Evolutionary conservation across 92 coral and sea anemone genomes (phyloP).

Genomic region (Siderastrea siderea): DNA sequence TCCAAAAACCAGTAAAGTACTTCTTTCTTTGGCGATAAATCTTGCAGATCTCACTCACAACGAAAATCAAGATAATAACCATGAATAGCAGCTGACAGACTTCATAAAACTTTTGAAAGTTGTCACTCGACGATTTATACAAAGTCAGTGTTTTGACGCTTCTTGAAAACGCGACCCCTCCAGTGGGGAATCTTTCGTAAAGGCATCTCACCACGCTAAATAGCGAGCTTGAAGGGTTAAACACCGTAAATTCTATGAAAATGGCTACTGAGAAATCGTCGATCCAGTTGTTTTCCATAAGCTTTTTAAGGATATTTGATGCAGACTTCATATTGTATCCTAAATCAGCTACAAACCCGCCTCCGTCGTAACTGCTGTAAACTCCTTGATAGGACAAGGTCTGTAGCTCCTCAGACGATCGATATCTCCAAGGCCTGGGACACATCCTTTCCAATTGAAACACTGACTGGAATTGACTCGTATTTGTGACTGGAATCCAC

Average conservation of each 20-base stretch:
- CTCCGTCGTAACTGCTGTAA: slow-evolving; percentile 70
- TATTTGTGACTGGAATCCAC: slow-evolving; percentile 79
- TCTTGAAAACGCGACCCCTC: slow-evolving; percentile 58
- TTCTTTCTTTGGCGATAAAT: slow-evolving; percentile 52
- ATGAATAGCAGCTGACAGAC: slow-evolving; percentile 75
- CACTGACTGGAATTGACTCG: slow-evolving; percentile 50
- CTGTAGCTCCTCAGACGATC: slow-evolving; percentile 57
- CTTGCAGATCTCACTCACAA: slow-evolving; percentile 66
- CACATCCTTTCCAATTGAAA: slow-evolving; percentile 71
- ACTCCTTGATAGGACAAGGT: slow-evolving; percentile 66
- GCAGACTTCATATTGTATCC: slow-evolving; percentile 84
- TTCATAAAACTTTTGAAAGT: slow-evolving; percentile 61
- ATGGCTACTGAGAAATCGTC: slow-evolving; percentile 76
- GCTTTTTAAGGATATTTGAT: slow-evolving; percentile 44
- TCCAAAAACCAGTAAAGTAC: slow-evolving; percentile 78
- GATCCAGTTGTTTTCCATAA: slow-evolving; percentile 72
- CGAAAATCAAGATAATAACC: slow-evolving; percentile 74
- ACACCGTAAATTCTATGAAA: slow-evolving; percentile 82
- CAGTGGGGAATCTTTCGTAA: slow-evolving; percentile 82
- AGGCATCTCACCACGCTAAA: slow-evolving; percentile 75
- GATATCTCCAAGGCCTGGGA: slow-evolving; percentile 85
- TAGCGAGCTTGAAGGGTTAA: slow-evolving; percentile 78
- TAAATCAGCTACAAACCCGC: slow-evolving; percentile 85
- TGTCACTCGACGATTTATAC: slow-evolving; percentile 51
- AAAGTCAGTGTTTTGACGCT: slow-evolving; percentile 74